Evolutionary conservation across 2,797 vertebrate genomes (phyloP).

Genomic region (Anisognathus igniventris): DNA sequence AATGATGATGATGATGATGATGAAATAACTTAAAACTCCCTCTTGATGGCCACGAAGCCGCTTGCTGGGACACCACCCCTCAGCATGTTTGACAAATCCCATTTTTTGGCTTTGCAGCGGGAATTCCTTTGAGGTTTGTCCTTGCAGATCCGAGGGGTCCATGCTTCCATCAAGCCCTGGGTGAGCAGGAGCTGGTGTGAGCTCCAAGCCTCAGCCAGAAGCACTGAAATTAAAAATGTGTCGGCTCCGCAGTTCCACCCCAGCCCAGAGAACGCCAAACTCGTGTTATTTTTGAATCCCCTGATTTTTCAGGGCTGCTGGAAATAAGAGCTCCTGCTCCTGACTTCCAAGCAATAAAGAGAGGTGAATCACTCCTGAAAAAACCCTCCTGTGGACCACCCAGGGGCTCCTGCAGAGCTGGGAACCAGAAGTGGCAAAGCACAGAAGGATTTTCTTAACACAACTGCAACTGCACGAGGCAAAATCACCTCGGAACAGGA

Average conservation of each 20-base stretch:
- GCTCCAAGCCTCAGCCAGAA: background rate
- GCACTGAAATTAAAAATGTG: background rate
- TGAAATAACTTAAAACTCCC: background rate
- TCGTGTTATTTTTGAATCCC: constrained; percentile 36
- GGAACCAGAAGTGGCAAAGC: background rate
- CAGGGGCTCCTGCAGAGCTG: constrained; percentile 1
- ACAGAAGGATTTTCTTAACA: background rate
- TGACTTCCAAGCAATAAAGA: constrained; percentile 47
- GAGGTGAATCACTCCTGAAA: constrained; percentile 46
- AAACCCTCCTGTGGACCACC: constrained; percentile 43
- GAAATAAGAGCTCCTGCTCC: constrained; percentile 46
- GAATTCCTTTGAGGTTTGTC: background rate
- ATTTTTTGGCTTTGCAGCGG: background rate
- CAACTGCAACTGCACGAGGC: background rate
- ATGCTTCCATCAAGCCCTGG: fast-evolving
- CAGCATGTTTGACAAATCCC: fast-evolving
- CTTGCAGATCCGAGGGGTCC: background rate
- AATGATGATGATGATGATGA: background rate
- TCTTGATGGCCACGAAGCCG: fast-evolving
- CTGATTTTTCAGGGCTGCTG: constrained; percentile 35
- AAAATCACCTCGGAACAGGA: background rate
- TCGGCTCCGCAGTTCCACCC: background rate
- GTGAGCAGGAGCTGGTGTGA: background rate
- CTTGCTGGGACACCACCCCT: background rate
- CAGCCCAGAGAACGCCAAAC: constrained; percentile 5